Base-by-base conservation (phyloP, 1,140 invertebrate species). In the Pollicipes pollicipes region DNA sequence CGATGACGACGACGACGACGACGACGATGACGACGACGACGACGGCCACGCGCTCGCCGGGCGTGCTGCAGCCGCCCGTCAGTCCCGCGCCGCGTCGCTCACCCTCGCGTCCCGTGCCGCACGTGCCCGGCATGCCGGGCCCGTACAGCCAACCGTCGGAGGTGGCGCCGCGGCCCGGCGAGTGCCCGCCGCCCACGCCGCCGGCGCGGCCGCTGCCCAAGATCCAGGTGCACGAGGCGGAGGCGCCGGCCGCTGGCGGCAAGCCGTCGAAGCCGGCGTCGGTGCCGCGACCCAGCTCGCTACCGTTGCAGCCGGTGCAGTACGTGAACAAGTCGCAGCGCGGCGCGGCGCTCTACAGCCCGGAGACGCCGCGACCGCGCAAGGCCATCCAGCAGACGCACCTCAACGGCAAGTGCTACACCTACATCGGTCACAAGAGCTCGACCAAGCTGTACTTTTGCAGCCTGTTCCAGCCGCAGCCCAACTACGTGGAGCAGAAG, bases 361-460 rank as follows among this genome's bases (percentile, higher is more conserved):
- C 93, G 0, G 93, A 95, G 78, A 95, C 93, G 0, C 93, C 93
- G 17, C 80, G 75, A 24, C 76, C 79, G 26, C 76, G 77, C 70
- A 78, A 78, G 69, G 74, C 72, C 31, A 79, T 75, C 72, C 72
- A 76, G 29, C 78, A 80, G 68, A 74, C 76, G 26, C 76, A 77
- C 68, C 78, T 94, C 37, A 91, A 94, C 79, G 93, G 93, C 0
- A 90, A 95, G 77, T 91, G 92, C 31, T 96, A 95, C 78, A 95
- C 92, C 24, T 93, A 93, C 79, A 79, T 96, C 72, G 91, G 91
- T 0, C 81, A 95, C 66, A 96, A 96, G 78, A 90, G 90, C 77
- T 93, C 91, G 8, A 95, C 92, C 0, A 86, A 90, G 76, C 85
- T 90, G 27, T 94, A 91, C 74, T 98, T 93, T 79, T 97, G 94